Evolutionary conservation across 2,113 vertebrate species (phyloP), one percentile per base, ranked within the genome.

Genomic region (Riparia riparia): DNA sequence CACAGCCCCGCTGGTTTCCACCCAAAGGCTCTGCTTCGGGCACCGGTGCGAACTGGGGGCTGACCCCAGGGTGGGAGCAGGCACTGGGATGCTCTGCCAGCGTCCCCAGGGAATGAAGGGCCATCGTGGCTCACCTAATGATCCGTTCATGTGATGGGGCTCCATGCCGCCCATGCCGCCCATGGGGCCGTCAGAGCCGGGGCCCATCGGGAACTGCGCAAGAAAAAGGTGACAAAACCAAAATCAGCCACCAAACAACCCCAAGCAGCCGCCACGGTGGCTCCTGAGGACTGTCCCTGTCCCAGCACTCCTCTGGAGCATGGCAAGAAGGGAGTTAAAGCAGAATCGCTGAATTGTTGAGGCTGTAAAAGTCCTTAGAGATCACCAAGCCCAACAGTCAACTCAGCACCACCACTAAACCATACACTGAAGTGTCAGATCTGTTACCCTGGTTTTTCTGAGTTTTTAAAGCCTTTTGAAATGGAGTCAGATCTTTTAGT

Each of bases 81-180:
- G 78, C 47, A 21, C 73, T 6, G 29, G 53, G 68, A 93, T 25
- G 72, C 84, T 73, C n/a, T 65, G 68, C 17, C 42, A 44, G 76
- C 3, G 4, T 39, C 7, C 78, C 56, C 26, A 5, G 10, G 70
- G 28, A 58, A 49, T 1, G 6, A 31, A 19, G 70, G 70, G 11
- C 25, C 6, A 0, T 0, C 0, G 2, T 24, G 76, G 84, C 32
- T 98, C 97, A 99, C 98, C 98, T 98, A 99, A 98, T 0, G 98
- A 99, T 97, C 99, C 99, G 29, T 99, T 99, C 99, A 99, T 99
- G 98, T 99, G 99, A 97, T 99, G 99, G 80, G 99, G 99, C 97
- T 99, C 99, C 99, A 99, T 99, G 94, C 99, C 99, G 2, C 99
- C 99, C 99, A 99, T 99, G 91, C 99, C 99, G 18, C 99, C 99